Conservation (phyloP, 2,113 vertebrate genomes). For the Acanthochromis polyacanthus region DNA sequence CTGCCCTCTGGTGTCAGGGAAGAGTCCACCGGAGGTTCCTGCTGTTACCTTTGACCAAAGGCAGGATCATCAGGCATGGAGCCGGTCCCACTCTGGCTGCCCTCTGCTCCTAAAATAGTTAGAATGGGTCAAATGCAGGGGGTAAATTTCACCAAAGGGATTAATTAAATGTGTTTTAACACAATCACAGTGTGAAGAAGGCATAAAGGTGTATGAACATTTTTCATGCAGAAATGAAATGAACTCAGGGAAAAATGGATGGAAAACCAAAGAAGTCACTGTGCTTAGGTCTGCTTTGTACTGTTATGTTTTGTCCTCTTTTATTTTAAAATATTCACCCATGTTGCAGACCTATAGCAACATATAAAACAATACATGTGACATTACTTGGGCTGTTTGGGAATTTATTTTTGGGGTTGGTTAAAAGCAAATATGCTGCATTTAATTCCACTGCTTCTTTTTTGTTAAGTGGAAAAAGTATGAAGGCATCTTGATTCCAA, state of each 20-base stretch:
- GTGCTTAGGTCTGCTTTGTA: constrained; percentile 20
- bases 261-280: background rate
- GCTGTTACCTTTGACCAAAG: constrained; percentile 7
- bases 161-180: constrained; percentile 55
- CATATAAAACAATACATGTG: background rate
- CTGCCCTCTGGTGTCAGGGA: constrained; percentile 6
- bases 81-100: constrained; percentile 11
- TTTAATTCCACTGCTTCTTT: too few relatives aligned
- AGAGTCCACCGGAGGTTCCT: background rate
- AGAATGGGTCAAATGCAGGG: constrained; percentile 34
- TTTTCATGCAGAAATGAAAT: constrained; percentile 12
- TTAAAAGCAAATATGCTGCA: too few relatives aligned
- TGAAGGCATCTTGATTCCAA: too few relatives aligned
- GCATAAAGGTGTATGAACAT: constrained; percentile 1
- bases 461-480: too few relatives aligned
- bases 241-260: background rate
- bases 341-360: background rate
- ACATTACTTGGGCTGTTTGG: background rate
- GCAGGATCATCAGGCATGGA: background rate
- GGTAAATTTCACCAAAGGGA: constrained; percentile 30
- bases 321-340: background rate
- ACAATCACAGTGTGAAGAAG: background rate
- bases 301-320: background rate
- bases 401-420: background rate
- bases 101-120: constrained; percentile 11